These are phyloP conservation scores for Tiaroga cobitis DNA, from an alignment of 2,797 vertebrate genomes.

Conservation along the genomic window DNA sequence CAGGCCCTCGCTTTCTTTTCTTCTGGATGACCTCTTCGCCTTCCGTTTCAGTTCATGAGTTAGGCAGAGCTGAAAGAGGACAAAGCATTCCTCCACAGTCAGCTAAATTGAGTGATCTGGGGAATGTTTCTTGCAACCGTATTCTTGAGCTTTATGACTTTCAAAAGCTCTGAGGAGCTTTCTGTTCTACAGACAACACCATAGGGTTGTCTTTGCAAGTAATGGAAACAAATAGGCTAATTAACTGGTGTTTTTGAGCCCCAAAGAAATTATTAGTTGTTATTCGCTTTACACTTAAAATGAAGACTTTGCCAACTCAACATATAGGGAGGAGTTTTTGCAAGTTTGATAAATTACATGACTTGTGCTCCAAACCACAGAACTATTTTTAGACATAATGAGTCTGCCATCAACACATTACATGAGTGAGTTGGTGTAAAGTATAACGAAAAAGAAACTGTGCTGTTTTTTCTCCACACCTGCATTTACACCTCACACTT, in stretches of 20 bases:
- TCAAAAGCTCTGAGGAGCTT: slow-evolving; percentile 34
- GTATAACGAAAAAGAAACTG: background rate
- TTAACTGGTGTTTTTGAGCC: slow-evolving; percentile 32
- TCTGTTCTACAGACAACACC: slow-evolving; percentile 19
- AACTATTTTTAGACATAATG: background rate
- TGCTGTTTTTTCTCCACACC: background rate
- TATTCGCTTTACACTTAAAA: background rate
- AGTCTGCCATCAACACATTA: slow-evolving; percentile 10
- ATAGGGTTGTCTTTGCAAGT: slow-evolving; percentile 8
- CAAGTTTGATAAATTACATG: background rate
- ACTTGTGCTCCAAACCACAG: background rate
- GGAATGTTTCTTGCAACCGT: slow-evolving; percentile 41
- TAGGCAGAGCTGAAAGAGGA: slow-evolving; percentile 43
- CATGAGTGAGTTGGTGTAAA: background rate
- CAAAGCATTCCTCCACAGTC: slow-evolving; percentile 57
- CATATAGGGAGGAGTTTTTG: background rate
- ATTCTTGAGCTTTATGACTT: slow-evolving; percentile 44
- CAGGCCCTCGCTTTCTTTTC: slow-evolving; percentile 50
- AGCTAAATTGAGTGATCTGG: slow-evolving; percentile 55
- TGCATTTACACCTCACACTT: background rate
- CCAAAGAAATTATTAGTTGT: background rate
- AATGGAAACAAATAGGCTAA: slow-evolving; percentile 31
- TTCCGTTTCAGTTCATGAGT: slow-evolving; percentile 44
- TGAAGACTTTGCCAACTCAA: background rate
- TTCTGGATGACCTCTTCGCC: slow-evolving; percentile 52